Conservation (phyloP, 2,797 vertebrate species). For the Squalus acanthias region DNA sequence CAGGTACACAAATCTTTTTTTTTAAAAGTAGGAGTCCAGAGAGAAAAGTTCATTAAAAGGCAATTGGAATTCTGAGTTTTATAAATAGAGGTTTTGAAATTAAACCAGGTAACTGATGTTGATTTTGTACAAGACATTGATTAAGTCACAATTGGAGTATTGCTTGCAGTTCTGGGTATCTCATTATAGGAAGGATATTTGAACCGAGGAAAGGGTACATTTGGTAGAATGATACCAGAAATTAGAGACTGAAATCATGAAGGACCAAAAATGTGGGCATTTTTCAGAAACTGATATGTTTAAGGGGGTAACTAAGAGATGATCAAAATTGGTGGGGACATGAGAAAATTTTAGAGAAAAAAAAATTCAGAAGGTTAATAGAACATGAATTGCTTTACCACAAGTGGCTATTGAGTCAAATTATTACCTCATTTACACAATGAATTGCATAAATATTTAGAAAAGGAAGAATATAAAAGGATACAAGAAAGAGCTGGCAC, state of each 20-base stretch:
- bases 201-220: not conserved
- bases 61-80: not conserved
- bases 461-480: not conserved
- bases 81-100: not conserved
- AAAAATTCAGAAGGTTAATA: not conserved
- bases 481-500: not conserved
- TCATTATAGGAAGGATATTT: not conserved
- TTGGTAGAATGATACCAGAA: not conserved
- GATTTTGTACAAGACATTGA: too few relatives aligned
- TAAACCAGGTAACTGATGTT: too few relatives aligned
- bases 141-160: not conserved
- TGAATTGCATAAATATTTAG: not conserved
- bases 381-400: not conserved
- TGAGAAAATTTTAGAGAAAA: not conserved
- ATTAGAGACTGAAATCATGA: not conserved
- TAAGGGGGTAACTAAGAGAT: not conserved
- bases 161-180: not conserved
- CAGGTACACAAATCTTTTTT: too few relatives aligned
- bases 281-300: not conserved
- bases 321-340: not conserved
- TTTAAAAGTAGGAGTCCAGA: not conserved
- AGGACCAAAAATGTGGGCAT: not conserved
- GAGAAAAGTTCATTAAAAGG: not conserved
- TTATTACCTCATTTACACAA: not conserved
- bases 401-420: not conserved